A percentile compares a stretch with the other conserved stretches of the same genome.
Evolutionary conservation across 2,888 invertebrate species (phyloP).

Genomic region (Hypselothyrea guttata): DNA sequence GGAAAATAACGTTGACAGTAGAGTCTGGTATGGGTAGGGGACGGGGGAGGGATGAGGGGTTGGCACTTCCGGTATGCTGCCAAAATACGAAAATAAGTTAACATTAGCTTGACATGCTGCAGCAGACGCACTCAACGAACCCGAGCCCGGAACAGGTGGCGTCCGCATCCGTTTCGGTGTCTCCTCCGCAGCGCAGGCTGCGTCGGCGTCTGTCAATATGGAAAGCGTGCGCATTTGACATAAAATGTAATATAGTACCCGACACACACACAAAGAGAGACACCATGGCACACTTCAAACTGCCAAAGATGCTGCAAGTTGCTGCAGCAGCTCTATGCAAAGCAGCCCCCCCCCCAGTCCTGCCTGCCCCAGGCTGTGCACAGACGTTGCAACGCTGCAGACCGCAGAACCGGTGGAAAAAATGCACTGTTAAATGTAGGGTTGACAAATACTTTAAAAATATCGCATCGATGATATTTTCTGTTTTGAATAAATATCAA

Average conservation of each 20-base stretch:
- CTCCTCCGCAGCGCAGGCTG: conserved; percentile 11
- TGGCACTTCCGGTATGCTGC: conserved; percentile 45
- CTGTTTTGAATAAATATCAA: too few relatives aligned
- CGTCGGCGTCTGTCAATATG: conserved; percentile 74
- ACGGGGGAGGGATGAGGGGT: conserved; percentile 8
- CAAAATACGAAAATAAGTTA: conserved; percentile 65
- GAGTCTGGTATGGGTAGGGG: neutral
- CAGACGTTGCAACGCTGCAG: conserved; percentile 1
- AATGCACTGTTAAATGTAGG: too few relatives aligned
- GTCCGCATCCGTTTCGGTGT: conserved; percentile 37
- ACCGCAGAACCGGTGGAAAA: neutral
- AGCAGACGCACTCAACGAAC: conserved; percentile 10
- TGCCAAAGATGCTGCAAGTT: conserved; percentile 31
- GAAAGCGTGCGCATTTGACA: conserved; percentile 75
- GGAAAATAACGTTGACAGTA: conserved; percentile 29
- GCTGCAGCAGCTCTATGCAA: conserved; percentile 47
- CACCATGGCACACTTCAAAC: conserved; percentile 16
- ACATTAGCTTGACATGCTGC: conserved; percentile 66
- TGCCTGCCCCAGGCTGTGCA: conserved; percentile 25
- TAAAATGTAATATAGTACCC: conserved; percentile 76
- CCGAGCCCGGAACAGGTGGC: conserved; percentile 48
- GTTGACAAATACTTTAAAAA: too few relatives aligned
- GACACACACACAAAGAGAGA: conserved; percentile 28
- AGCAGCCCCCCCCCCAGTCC: conserved; percentile 30
- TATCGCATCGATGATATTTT: too few relatives aligned